Conservation (phyloP, 2,888 invertebrate genomes). For the Liopterus haemorrhoidalis region DNA sequence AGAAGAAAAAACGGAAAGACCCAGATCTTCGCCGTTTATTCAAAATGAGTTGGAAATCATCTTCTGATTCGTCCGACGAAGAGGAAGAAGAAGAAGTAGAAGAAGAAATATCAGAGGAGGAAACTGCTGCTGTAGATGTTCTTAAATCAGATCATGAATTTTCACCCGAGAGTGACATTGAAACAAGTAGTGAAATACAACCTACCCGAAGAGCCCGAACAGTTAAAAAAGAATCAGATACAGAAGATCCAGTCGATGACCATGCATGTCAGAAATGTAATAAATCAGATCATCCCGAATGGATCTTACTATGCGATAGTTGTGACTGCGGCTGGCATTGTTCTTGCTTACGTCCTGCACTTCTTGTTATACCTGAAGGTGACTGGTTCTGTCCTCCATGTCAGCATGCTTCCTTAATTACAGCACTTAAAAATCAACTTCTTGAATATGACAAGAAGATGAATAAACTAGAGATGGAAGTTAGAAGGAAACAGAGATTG, state of each 20-base stretch:
- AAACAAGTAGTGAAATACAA: conserved; percentile 62
- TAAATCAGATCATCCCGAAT: conserved; percentile 90
- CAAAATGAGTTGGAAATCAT: conserved; percentile 54
- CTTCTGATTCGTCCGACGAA: conserved; percentile 50
- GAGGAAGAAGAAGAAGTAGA: conserved; percentile 46
- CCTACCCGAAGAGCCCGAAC: conserved; percentile 81
- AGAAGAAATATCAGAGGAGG: conserved; percentile 45
- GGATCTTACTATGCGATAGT: conserved; percentile 92
- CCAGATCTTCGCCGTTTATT: conserved; percentile 40
- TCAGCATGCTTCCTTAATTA: conserved; percentile 75
- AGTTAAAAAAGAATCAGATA: conserved; percentile 57
- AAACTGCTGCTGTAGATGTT: conserved; percentile 48
- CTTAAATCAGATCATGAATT: conserved; percentile 88
- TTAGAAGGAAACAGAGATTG: conserved; percentile 60
- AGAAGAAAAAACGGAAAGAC: conserved; percentile 41
- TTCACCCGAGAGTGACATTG: conserved; percentile 82
- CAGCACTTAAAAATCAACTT: conserved; percentile 67
- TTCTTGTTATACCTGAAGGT: conserved; percentile 92
- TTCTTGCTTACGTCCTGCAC: conserved; percentile 85
- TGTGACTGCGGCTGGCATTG: conserved; percentile 98
- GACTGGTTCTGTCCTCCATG: conserved; percentile 98
- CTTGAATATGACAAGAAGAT: conserved; percentile 70
- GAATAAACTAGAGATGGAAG: conserved; percentile 60
- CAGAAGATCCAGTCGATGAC: conserved; percentile 50
- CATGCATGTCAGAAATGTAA: conserved; percentile 86